Conservation (phyloP, 2,797 vertebrate species). For the Apogon hyalosoma region DNA sequence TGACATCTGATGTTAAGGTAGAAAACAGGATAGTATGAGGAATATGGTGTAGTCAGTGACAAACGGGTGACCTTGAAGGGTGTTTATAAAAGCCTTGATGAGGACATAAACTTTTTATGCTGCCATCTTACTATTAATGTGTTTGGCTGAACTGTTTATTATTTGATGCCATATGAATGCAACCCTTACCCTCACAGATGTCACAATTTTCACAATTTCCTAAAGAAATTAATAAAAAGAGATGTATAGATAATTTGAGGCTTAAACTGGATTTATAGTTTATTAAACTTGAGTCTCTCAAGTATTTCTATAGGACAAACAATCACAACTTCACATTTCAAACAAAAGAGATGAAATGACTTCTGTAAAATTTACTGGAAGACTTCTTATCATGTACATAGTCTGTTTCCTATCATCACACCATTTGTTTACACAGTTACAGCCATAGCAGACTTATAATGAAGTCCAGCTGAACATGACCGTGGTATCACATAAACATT, state of each 20-base stretch:
- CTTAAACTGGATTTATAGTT: too few species aligned
- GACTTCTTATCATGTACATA: too few species aligned
- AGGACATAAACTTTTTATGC: background rate
- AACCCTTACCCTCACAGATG: background rate
- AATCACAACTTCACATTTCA: background rate
- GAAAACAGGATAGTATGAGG: background rate
- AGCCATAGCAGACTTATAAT: too few species aligned
- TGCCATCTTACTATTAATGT: background rate
- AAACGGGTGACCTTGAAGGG: background rate
- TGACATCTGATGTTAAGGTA: conserved; percentile 9
- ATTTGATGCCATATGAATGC: background rate
- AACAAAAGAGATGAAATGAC: too few species aligned
- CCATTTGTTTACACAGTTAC: too few species aligned
- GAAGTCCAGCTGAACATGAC: too few species aligned
- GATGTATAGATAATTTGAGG: background rate
- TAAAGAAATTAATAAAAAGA: background rate
- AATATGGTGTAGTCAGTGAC: background rate
- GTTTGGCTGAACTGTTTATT: background rate
- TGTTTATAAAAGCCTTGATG: background rate
- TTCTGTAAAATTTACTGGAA: too few species aligned
- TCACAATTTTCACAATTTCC: background rate
- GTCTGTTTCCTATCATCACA: too few species aligned
- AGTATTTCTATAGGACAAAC: too few species aligned
- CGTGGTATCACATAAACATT: too few species aligned
- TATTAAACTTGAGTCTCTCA: too few species aligned